Evolutionary conservation across 2,113 vertebrate species (phyloP).

Genomic region (Mastomys coucha): DNA sequence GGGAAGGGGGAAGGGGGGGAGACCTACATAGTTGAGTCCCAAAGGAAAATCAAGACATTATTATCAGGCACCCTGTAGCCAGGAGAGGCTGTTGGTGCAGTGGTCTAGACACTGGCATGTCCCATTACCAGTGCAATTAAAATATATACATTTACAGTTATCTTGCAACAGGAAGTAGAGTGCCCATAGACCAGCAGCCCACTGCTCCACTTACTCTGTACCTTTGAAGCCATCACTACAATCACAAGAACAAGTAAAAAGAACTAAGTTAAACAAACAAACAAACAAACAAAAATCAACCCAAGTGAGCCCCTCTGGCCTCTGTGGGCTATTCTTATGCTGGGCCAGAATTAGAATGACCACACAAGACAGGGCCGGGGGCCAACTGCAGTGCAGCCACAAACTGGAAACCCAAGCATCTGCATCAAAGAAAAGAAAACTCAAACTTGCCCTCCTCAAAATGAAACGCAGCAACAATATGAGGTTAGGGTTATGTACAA

Average conservation of each 20-base stretch:
- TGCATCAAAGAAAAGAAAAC: conserved; percentile 50
- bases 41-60: conserved; percentile 80
- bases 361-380: conserved; percentile 60
- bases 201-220: conserved; percentile 69
- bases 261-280: conserved; percentile 66
- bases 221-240: conserved; percentile 58
- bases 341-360: conserved; percentile 74
- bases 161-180: conserved; percentile 74
- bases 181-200: conserved; percentile 63
- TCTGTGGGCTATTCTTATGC: conserved; percentile 18
- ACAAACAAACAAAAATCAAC: conserved; percentile 41
- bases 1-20: background rate
- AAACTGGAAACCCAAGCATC: conserved; percentile 56
- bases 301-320: background rate
- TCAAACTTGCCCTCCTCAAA: conserved; percentile 21
- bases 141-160: conserved; percentile 84
- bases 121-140: conserved; percentile 82
- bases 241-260: conserved; percentile 60
- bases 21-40: conserved; percentile 57
- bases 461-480: conserved; percentile 40
- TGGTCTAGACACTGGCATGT: conserved; percentile 70
- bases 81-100: conserved; percentile 73
- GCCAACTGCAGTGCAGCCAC: conserved; percentile 63
- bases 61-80: conserved; percentile 66
- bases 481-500: conserved; percentile 76